Conservation (phyloP, 2,797 vertebrate genomes). For the Botia almorhae region DNA sequence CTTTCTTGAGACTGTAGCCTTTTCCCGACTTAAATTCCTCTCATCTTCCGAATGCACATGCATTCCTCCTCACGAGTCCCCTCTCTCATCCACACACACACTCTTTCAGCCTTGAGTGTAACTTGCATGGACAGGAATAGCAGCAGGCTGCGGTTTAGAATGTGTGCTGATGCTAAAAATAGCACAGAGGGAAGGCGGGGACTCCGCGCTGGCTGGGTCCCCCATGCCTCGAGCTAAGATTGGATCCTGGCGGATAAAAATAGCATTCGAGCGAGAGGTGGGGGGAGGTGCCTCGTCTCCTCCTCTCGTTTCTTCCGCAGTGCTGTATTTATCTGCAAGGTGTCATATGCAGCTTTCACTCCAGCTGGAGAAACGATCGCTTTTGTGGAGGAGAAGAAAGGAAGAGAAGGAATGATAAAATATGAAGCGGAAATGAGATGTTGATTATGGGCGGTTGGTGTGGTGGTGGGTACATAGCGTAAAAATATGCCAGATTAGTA, state of each 20-base stretch:
- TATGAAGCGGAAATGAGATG: constrained; percentile 1
- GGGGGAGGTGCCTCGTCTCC: constrained; percentile 44
- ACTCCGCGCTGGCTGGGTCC: constrained; percentile 73
- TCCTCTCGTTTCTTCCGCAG: constrained; percentile 60
- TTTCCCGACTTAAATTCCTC: constrained; percentile 17
- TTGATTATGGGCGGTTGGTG: not conserved
- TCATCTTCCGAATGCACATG: constrained; percentile 46
- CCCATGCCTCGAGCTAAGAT: constrained; percentile 74
- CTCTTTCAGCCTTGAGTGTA: constrained; percentile 45
- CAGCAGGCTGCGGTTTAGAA: constrained; percentile 71
- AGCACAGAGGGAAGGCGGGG: constrained; percentile 70
- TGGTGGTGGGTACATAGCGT: not conserved
- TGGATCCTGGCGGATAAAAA: constrained; percentile 78
- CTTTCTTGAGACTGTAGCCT: not conserved
- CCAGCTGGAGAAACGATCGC: constrained; percentile 9
- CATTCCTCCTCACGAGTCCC: constrained; percentile 34
- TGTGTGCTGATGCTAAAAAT: constrained; percentile 74
- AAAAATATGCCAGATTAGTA: not conserved
- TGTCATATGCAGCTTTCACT: constrained; percentile 18
- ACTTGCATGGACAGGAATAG: constrained; percentile 72
- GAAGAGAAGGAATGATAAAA: not conserved
- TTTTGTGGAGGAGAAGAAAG: constrained; percentile 11
- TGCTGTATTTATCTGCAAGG: constrained; percentile 55
- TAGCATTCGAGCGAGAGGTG: constrained; percentile 66
- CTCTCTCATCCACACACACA: constrained; percentile 11